A percentile compares a stretch with the other conserved stretches of the same genome.
These are phyloP conservation scores for Deilephila porcellus DNA, from an alignment of 2,888 invertebrate species.

Conservation along the genomic window DNA sequence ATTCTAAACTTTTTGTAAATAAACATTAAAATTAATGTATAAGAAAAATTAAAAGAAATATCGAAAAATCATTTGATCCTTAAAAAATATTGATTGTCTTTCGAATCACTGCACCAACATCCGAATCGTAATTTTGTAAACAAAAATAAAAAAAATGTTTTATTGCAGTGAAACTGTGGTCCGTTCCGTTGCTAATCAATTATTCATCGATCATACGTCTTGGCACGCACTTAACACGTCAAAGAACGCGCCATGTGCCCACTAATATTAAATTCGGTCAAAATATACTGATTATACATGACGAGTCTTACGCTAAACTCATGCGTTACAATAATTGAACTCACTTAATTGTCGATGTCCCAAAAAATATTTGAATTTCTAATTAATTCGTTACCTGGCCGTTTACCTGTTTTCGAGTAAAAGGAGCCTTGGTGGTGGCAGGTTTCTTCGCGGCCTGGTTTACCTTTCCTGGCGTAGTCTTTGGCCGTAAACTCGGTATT, in stretches of 20 bases:
- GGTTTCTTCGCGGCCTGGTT: constrained; percentile 59
- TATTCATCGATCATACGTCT: constrained; percentile 13
- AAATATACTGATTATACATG: constrained; percentile 11
- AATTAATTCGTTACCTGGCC: constrained; percentile 60
- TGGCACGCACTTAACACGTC: constrained; percentile 10
- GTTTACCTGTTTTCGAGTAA: constrained; percentile 64
- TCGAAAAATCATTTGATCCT: constrained; percentile 7
- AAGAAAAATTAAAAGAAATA: constrained; percentile 22
- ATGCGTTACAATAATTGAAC: constrained; percentile 26
- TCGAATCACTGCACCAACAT: constrained; percentile 3
- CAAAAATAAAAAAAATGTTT: background rate
- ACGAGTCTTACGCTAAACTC: constrained; percentile 25
- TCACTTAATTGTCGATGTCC: constrained; percentile 16
- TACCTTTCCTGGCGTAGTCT: constrained; percentile 56
- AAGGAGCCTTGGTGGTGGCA: constrained; percentile 52
- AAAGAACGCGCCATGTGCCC: constrained; percentile 5
- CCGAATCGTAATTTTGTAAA: constrained; percentile 14
- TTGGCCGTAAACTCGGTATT: constrained; percentile 73
- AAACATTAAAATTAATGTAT: constrained; percentile 26
- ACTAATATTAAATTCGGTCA: constrained; percentile 22
- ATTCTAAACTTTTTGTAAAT: constrained; percentile 20
- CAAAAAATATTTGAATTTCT: constrained; percentile 6
- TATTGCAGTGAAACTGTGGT: constrained; percentile 1
- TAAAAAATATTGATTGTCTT: constrained; percentile 19
- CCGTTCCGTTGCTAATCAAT: constrained; percentile 9